A percentile compares a stretch with the other conserved stretches of the same genome.
These are phyloP conservation scores for Drosophila mercatorum DNA, from an alignment of 2,888 invertebrate genomes.

Conservation along the genomic window DNA sequence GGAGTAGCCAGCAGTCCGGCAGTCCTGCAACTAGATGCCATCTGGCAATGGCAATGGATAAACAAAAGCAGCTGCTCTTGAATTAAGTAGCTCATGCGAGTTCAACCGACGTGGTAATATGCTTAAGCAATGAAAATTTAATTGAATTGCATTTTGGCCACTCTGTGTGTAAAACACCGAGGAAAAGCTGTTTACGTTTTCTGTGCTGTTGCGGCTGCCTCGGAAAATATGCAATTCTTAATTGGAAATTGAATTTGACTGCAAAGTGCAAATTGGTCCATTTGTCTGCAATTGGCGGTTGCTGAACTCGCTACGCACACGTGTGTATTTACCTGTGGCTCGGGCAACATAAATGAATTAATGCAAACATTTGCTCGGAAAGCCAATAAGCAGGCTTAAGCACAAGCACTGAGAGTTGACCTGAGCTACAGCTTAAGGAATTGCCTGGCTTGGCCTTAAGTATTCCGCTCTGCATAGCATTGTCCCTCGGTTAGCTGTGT, in stretches of 20 bases:
- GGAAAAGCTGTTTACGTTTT: constrained; percentile 23
- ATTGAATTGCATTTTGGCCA: constrained; percentile 55
- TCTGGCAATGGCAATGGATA: constrained; percentile 20
- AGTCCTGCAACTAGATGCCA: constrained; percentile 23
- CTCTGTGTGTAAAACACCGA: not conserved
- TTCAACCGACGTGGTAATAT: constrained; percentile 50
- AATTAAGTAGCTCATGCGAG: constrained; percentile 44
- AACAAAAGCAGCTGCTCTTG: constrained; percentile 39
- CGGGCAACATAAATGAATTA: constrained; percentile 23
- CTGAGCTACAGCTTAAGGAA: not conserved
- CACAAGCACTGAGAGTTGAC: not conserved
- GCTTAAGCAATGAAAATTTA: constrained; percentile 52
- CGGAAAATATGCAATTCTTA: constrained; percentile 65
- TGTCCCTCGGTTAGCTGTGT: not conserved
- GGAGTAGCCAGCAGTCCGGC: not conserved
- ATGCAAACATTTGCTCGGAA: constrained; percentile 9
- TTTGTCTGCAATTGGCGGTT: constrained; percentile 71
- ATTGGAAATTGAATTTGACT: constrained; percentile 65
- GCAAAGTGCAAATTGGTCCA: constrained; percentile 65
- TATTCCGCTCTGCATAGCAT: too few relatives aligned
- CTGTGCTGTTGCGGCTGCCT: constrained; percentile 21
- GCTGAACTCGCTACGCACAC: constrained; percentile 26
- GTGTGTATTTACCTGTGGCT: constrained; percentile 12
- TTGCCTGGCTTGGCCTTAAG: not conserved
- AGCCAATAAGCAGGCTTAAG: not conserved